Percentiles rank a stretch among this genome's conserved stretches.
These are phyloP conservation scores for Ascaphus truei DNA, from an alignment of 2,113 vertebrate genomes.

Conservation along the genomic window DNA sequence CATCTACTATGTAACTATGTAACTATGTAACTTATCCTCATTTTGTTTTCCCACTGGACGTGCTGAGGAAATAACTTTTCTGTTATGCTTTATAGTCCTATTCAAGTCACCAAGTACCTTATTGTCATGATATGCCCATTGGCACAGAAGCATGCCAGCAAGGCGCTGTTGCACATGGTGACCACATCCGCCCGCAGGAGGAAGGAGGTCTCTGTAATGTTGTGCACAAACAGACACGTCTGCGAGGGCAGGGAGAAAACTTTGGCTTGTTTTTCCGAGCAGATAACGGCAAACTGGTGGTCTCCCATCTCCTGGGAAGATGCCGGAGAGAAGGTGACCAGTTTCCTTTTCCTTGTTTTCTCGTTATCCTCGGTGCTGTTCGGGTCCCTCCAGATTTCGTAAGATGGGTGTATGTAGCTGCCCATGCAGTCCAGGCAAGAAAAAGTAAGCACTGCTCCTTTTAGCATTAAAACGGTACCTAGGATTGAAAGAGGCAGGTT, in stretches of 20 bases:
- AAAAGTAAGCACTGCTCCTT: conserved; percentile 85
- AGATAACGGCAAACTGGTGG: conserved; percentile 88
- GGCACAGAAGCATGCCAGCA: conserved; percentile 94
- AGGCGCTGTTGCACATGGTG: conserved; percentile 82
- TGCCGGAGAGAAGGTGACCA: conserved; percentile 81
- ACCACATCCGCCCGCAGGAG: conserved; percentile 87
- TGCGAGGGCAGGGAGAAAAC: conserved; percentile 95
- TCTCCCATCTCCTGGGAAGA: conserved; percentile 84
- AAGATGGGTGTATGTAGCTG: conserved; percentile 73
- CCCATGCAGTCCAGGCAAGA: conserved; percentile 84
- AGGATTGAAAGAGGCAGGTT: conserved; percentile 14
- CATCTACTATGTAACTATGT: no score
- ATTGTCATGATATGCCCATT: conserved; percentile 96
- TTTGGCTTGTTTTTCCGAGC: conserved; percentile 97
- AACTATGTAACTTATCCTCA: no score
- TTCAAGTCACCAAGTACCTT: conserved; percentile 76
- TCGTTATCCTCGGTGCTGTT: conserved; percentile 79
- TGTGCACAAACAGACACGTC: conserved; percentile 90
- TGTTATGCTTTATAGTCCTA: no score
- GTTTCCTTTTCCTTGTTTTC: conserved; percentile 76
- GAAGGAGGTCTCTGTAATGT: conserved; percentile 97
- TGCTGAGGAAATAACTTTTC: no score
- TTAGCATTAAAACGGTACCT: conserved; percentile 86
- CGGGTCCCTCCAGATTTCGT: conserved; percentile 88
- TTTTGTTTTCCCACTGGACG: no score